Conservation (phyloP, 2,888 invertebrate genomes). For the Bembecia ichneumoniformis region DNA sequence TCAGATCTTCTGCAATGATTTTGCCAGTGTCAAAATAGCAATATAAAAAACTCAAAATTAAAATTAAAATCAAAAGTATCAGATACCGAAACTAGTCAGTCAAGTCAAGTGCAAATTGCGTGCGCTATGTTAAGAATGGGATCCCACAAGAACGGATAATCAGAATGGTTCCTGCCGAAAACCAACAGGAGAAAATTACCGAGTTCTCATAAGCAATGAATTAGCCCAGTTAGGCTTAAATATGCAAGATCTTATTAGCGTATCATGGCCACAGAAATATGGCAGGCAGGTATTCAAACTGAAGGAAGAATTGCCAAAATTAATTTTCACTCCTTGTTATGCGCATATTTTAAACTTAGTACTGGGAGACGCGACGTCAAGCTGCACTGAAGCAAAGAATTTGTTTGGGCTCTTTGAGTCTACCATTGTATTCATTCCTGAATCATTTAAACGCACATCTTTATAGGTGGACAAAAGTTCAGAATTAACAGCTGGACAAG, state of each 20-base stretch:
- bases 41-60: too few species aligned
- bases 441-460: conserved; percentile 1
- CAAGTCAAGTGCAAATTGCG: background rate
- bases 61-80: too few species aligned
- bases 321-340: background rate
- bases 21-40: too few species aligned
- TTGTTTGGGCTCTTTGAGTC: background rate
- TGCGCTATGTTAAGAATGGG: background rate
- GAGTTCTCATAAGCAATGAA: background rate
- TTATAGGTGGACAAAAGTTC: conserved; percentile 2
- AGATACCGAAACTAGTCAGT: too few species aligned
- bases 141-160: background rate
- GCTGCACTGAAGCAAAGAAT: conserved; percentile 2
- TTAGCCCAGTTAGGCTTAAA: background rate
- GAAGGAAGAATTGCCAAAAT: conserved; percentile 1
- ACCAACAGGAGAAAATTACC: background rate
- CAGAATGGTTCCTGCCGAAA: background rate
- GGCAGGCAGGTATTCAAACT: background rate
- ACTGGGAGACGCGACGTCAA: conserved; percentile 1
- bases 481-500: conserved; percentile 1
- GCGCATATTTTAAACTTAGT: conserved; percentile 2
- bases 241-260: background rate
- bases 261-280: background rate
- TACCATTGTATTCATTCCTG: conserved; percentile 1
- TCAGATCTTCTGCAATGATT: too few species aligned